Evolutionary conservation across 2,888 invertebrate genomes (phyloP), one percentile per base, ranked within the genome.

Genomic region (Nemapogon koenigi): DNA sequence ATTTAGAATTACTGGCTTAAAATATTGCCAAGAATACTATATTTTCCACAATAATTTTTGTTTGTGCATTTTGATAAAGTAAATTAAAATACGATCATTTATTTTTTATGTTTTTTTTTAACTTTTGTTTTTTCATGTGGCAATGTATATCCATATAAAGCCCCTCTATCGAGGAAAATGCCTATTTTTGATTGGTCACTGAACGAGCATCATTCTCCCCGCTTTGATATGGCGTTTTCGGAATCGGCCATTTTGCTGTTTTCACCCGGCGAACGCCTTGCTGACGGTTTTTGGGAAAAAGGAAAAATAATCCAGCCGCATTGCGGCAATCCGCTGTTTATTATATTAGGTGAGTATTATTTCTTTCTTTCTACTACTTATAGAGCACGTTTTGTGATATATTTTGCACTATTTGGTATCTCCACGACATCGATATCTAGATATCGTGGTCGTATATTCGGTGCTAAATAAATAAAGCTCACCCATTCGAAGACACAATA

Each of bases 381-480:
- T 16, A 33, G 16, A 11, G 6, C 8, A 16, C 39, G 13, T 2
- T 25, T 15, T 16, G 19, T n/a, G 26, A 25, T 40, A 8, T 26
- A 4, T 36, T 67, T 63, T 65, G 83, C 83, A 83, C 83, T 69
- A 52, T 31, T 37, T 59, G 68, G 83, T 83, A 83, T 83, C 83
- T 83, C 84, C 84, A 81, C 80, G 60, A 62, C 62, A n/a, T 41
- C 64, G 51, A 60, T 45, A 22, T 13, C 50, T 68, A 57, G 60
- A 62, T 58, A 53, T 71, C 69, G 79, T 81, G 83, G 84, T 84
- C 83, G 84, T 83, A 79, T 62, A 62, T 58, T 54, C 53, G 63
- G 83, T 84, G 84, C 84, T 53, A 83, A 49, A 78, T 44, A 47
- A 68, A 61, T 49, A 45, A 79, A 61, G 66, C 67, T 73, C 73